Conservation (phyloP, 2,888 invertebrate genomes). For the Xestia c-nigrum region DNA sequence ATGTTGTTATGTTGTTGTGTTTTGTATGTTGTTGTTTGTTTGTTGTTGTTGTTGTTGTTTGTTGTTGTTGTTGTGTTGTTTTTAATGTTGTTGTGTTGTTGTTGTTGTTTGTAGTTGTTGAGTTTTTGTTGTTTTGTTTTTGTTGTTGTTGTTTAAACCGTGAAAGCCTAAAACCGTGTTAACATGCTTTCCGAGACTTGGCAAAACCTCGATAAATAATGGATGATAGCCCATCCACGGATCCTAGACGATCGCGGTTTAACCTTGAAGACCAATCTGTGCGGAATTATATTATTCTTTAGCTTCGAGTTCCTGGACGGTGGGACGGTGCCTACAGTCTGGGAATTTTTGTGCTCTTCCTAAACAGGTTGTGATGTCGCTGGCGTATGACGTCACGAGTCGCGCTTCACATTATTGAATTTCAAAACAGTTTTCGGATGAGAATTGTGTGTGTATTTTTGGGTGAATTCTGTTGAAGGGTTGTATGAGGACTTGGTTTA, state of each 20-base stretch:
- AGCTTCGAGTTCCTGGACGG: background rate
- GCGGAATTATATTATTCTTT: background rate
- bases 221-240: background rate
- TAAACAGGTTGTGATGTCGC: slow-evolving; percentile 45
- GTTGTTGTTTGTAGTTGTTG: too few species aligned
- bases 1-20: too few species aligned
- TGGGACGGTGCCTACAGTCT: slow-evolving; percentile 3
- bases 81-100: too few species aligned
- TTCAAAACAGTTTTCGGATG: slow-evolving; percentile 52
- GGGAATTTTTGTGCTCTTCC: slow-evolving; percentile 47
- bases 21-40: too few species aligned
- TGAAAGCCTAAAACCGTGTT: too few species aligned
- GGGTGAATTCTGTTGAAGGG: background rate
- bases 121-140: too few species aligned
- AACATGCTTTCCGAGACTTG: background rate
- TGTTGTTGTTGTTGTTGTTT: too few species aligned
- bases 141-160: too few species aligned
- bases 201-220: background rate
- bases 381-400: slow-evolving; percentile 39
- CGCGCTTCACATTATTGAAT: slow-evolving; percentile 60
- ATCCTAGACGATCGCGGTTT: background rate
- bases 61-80: too few species aligned
- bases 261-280: background rate
- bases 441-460: slow-evolving; percentile 45
- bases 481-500: background rate